Base-by-base conservation (phyloP, 2,888 invertebrate species). In the Aporophyla nigra region DNA sequence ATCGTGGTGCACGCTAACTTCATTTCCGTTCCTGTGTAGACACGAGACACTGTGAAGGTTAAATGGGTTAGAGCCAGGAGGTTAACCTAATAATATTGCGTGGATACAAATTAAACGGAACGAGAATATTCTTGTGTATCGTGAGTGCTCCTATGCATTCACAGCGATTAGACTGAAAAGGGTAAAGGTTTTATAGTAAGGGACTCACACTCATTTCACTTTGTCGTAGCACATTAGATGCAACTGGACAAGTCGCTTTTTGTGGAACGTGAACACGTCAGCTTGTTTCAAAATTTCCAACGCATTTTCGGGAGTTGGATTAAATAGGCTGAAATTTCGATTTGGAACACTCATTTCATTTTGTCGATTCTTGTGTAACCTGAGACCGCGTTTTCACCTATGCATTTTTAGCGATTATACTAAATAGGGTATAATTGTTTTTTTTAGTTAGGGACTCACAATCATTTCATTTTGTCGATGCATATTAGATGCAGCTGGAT, bases 1-100 rank as follows among this genome's bases (percentile, higher is more conserved):
- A n/a, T 51, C n/a, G 24, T 24, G 21, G 19, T 53, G 62, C 33
- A 74, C 59, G 24, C 53, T 40, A 58, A 65, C 62, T 80, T 58
- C 9, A 80, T 79, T 68, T 68, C 80, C 80, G 51, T 33, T 14
- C 21, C 51, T 27, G 14, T 6, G 49, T 2, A 46, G 63, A 33
- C 33, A 49, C 46, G 46, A 61, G 14, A 24, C 46, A n/a, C 5
- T 21, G 33, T 70, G 3, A 43, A 12, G 40, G 21, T 43, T 43
- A 5, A 12, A 40, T 3, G 5, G 1, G 5, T 21, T 49, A 24
- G 2, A 62, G 27, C 40, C 9, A 16, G 12, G 53, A 59, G 16
- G n/a, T 33, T 43, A 6, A 14, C 7, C 46, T n/a, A 16, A 40
- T 40, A 21, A 43, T 1, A 53, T 73, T 19, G 40, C 24, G 16